These are phyloP conservation scores for Trachops cirrhosus DNA, from an alignment of 2,797 vertebrate genomes.

Conservation along the genomic window DNA sequence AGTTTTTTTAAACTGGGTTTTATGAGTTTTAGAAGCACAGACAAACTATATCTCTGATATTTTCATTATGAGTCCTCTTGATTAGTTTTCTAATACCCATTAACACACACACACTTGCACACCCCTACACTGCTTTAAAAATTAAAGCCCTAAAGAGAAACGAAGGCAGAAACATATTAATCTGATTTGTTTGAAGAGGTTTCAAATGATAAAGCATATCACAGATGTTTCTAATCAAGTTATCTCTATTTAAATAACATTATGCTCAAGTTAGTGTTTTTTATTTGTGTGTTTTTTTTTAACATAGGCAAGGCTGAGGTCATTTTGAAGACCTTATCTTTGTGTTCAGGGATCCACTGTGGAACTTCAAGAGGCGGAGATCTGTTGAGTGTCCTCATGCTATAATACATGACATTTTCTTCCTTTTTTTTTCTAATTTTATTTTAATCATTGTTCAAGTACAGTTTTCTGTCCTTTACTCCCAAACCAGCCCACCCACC, in stretches of 20 bases:
- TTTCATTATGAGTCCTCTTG: conserved; percentile 15
- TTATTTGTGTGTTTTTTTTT: conserved; percentile 57
- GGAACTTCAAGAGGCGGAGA: conserved; percentile 82
- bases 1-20: conserved; percentile 38
- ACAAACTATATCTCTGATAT: conserved; percentile 20
- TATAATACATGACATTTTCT: conserved; percentile 86
- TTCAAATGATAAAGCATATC: conserved; percentile 81
- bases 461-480: no score
- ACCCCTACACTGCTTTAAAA: conserved; percentile 72
- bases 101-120: neutral
- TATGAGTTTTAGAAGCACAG: conserved; percentile 43
- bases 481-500: no score
- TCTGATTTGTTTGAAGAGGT: conserved; percentile 82
- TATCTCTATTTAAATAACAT: conserved; percentile 71
- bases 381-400: conserved; percentile 80
- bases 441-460: no score
- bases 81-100: neutral
- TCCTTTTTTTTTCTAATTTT: no score
- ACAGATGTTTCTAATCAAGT: conserved; percentile 84
- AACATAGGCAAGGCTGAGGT: conserved; percentile 76
- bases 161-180: conserved; percentile 82
- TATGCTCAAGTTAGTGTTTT: conserved; percentile 75
- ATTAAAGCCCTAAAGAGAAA: conserved; percentile 74
- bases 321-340: conserved; percentile 78
- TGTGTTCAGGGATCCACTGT: conserved; percentile 81